Evolutionary conservation across 2,797 vertebrate species (phyloP).

Genomic region (Premnoplex brunnescens): DNA sequence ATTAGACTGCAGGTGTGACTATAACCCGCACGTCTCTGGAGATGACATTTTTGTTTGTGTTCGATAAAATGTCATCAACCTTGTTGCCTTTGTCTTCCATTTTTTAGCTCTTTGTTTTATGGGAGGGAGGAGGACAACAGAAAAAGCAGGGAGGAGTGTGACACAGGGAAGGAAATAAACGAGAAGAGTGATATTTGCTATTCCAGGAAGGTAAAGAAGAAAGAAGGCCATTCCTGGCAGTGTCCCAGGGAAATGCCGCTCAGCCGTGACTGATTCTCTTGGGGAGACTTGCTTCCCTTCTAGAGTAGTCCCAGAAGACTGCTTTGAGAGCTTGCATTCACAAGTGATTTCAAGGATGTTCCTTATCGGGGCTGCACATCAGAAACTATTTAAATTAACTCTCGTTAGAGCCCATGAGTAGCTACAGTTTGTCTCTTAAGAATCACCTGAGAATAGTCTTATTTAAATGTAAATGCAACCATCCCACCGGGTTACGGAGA

Average conservation of each 20-base stretch:
- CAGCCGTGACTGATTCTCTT: not conserved
- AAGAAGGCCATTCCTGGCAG: not conserved
- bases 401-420: conserved; percentile 28
- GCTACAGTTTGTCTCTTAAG: not conserved
- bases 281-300: not conserved
- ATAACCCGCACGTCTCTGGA: not conserved
- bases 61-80: not conserved
- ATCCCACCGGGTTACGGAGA: not conserved
- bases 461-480: conserved; percentile 69
- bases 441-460: conserved; percentile 23
- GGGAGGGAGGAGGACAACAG: not conserved
- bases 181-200: not conserved
- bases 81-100: not conserved
- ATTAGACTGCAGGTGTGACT: conserved; percentile 26
- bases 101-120: not conserved
- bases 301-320: not conserved
- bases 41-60: not conserved
- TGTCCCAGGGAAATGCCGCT: conserved; percentile 13
- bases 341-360: conserved; percentile 35
- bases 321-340: not conserved
- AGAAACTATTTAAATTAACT: conserved; percentile 58
- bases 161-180: not conserved
- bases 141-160: fast-evolving
- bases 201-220: not conserved
- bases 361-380: conserved; percentile 15